Conservation (phyloP, 2,797 vertebrate species). For the Macroramphosus scolopax region DNA sequence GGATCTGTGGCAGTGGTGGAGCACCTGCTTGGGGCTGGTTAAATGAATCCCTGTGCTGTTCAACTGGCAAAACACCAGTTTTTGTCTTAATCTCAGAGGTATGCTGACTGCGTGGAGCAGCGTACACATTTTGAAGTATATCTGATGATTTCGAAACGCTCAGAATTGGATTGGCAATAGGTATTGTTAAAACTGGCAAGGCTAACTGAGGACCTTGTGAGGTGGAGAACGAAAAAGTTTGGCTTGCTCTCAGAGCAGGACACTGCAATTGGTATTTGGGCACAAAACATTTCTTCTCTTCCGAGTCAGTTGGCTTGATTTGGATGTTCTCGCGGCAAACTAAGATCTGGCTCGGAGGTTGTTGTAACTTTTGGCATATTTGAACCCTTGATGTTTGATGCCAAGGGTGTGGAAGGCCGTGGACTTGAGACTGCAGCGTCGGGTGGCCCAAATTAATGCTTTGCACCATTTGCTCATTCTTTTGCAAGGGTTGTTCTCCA, state of each 20-base stretch:
- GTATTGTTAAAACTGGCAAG: slow-evolving; percentile 78
- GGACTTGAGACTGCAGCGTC: slow-evolving; percentile 78
- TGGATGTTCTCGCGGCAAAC: slow-evolving; percentile 66
- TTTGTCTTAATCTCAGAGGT: slow-evolving; percentile 65
- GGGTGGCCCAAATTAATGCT: slow-evolving; percentile 78
- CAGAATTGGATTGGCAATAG: slow-evolving; percentile 70
- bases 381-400: slow-evolving; percentile 76
- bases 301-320: slow-evolving; percentile 57
- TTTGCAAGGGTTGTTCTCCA: slow-evolving; percentile 63
- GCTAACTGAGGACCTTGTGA: slow-evolving; percentile 71
- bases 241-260: slow-evolving; percentile 76
- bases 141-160: slow-evolving; percentile 75
- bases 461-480: slow-evolving; percentile 72
- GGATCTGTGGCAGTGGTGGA: slow-evolving; percentile 87
- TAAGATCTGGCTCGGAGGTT: slow-evolving; percentile 66
- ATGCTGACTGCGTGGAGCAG: slow-evolving; percentile 73
- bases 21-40: slow-evolving; percentile 77
- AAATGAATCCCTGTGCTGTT: slow-evolving; percentile 74
- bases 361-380: slow-evolving; percentile 68
- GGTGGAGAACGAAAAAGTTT: slow-evolving; percentile 77
- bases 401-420: slow-evolving; percentile 80
- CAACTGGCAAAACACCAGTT: slow-evolving; percentile 79
- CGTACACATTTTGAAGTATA: slow-evolving; percentile 70
- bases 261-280: slow-evolving; percentile 93
- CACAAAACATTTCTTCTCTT: slow-evolving; percentile 78